Base-by-base conservation (phyloP, 2,888 invertebrate species). In the Epistrophella euchroma region DNA sequence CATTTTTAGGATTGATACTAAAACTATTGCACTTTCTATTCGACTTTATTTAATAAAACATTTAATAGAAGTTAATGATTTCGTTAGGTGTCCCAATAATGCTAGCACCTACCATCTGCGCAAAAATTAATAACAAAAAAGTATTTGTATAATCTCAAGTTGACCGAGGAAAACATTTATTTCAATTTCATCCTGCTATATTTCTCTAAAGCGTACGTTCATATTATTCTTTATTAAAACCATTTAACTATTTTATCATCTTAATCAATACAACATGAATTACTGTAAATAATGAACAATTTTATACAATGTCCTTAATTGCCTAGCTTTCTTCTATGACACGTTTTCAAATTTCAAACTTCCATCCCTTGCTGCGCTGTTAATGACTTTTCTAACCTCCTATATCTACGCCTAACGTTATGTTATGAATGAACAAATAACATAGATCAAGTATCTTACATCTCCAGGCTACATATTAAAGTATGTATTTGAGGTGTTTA, bases 381-480 rank as follows among this genome's bases (percentile, higher is more conserved):
- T 43, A 45, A 64, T 64, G 64, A 22, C 11, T 45, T 32, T 62
- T 45, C 17, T 7, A 60, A 60, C 15, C 3, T 22, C 40, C 25
- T 2, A 28, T 47, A 17, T 5, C 11, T 52, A 58, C 17, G 35
- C 28, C 13, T 7, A 7, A 32, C 9, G 32, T 28, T 64, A 45
- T 45, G 28, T 28, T 64, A 64, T 64, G 64, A 64, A 64, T 64
- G 64, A 64, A 64, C 6, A 64, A 64, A 64, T 28, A 64, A 64
- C 64, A 64, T 64, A 64, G 45, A 50, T 43, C 56, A 74, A 74
- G 58, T 60, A 58, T 70, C 2, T 60, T 66, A 10, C 32, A 66
- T 55, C 72, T 43, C 35, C 43, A 50, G 73, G 60, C 52, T 11
- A 66, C 64, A 70, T 60, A 78, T 62, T 78, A 78, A 70, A 60